Evolutionary conservation across 1,140 invertebrate species (phyloP), one percentile per base, ranked within the genome.

Genomic region (Drosophila grimshawi): DNA sequence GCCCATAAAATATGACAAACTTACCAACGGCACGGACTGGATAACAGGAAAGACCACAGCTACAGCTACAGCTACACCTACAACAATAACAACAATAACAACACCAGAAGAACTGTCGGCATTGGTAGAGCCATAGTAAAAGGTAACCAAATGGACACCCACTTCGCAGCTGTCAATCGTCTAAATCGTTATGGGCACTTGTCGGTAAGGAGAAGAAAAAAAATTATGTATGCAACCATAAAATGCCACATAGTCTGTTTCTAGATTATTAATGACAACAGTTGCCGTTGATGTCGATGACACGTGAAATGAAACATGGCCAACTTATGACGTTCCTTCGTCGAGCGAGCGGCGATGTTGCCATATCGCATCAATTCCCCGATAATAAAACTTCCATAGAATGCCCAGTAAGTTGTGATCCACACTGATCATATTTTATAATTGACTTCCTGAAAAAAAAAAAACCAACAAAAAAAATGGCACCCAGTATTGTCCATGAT

Each of bases 1-100:
- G 71, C 53, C 72, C 81, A 85, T 85, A 86, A 86, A 86, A 86
- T 86, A 86, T 86, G 81, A 86, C 78, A 86, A 81, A 86, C 81
- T 81, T 86, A 81, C 78, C 80, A 82, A 78, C 75, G 51, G 57
- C 79, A 78, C 67, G 68, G 74, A 81, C 75, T 72, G 80, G 71
- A 76, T 52, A 74, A 73, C 79, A 69, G 71, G 68, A 61, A 66
- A 73, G 51, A 78, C 49, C 63, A 57, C 56, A 70, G 37, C 57
- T 32, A 57, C 39, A 56, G 45, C 55, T 46, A 57, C 78, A 73
- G 19, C 19, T 19, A 19, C 19, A 19, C 19, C 19, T 19, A 11
- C 51, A 52, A 69, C 64, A 63, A 46, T 48, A 63, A 37, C 56
- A 43, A 56, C 63, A 39, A 29, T 33, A 57, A 41, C n/a, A 35